Evolutionary conservation across 2,797 vertebrate species (phyloP).

Genomic region (Pseudochromis fuscus): DNA sequence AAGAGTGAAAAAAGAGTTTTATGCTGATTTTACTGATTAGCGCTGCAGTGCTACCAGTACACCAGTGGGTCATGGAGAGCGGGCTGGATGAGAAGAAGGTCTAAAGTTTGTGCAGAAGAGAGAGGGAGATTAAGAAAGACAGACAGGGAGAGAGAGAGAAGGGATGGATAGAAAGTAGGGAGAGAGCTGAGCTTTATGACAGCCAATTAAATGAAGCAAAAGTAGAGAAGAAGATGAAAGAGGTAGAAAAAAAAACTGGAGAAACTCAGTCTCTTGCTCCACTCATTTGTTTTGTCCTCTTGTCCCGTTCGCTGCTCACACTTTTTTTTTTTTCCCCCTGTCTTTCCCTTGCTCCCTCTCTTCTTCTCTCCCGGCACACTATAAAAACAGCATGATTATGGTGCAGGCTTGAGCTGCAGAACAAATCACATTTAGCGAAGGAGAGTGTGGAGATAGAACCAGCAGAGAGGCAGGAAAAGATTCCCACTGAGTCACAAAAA

Average conservation of each 20-base stretch:
- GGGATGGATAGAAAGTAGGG: conserved; percentile 13
- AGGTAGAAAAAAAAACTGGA: conserved; percentile 29
- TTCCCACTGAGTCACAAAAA: conserved; percentile 76
- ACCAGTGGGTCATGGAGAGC: conserved; percentile 36
- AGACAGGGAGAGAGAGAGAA: conserved; percentile 10
- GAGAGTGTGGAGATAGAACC: conserved; percentile 74
- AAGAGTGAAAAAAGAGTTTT: conserved; percentile 41
- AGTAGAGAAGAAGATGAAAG: conserved; percentile 69
- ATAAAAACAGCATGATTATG: conserved; percentile 85
- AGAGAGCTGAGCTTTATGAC: conserved; percentile 42
- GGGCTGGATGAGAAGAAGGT: conserved; percentile 22
- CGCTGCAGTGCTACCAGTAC: conserved; percentile 26
- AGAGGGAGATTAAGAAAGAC: conserved; percentile 28
- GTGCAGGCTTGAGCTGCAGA: conserved; percentile 87
- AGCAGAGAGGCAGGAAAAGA: conserved; percentile 70
- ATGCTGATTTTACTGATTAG: conserved; percentile 66
- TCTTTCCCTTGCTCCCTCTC: conserved; percentile 55
- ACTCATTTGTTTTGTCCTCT: conserved; percentile 71
- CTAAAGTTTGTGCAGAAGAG: conserved; percentile 34
- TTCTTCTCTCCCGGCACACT: conserved; percentile 56
- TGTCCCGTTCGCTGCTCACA: conserved; percentile 51
- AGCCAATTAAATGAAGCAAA: conserved; percentile 69
- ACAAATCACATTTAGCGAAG: conserved; percentile 87
- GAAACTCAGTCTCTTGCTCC: conserved; percentile 51
- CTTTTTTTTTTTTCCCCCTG: conserved; percentile 23